phyloP scores from a whole-genome alignment of 2,113 vertebrate genomes.

The Numenius arquata region DNA sequence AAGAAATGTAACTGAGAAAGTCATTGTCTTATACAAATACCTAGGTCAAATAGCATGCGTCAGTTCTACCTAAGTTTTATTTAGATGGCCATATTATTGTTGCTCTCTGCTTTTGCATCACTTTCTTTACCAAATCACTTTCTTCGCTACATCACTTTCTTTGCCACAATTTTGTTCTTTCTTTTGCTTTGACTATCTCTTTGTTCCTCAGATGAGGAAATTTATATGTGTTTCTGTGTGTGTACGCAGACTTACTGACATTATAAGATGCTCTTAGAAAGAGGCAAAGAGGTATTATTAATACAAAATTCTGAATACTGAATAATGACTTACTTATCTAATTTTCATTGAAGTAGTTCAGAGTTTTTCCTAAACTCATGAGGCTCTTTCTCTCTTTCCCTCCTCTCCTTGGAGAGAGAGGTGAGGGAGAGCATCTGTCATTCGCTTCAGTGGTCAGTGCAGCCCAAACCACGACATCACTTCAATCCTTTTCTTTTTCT shows the following conservation, averaged over 20 bases:
- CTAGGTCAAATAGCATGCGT: neutral
- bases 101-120: neutral
- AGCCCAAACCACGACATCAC: neutral
- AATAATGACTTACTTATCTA: neutral
- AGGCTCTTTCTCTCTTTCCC: neutral
- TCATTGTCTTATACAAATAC: neutral
- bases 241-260: neutral
- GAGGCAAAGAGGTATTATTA: neutral
- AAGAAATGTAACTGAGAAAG: neutral
- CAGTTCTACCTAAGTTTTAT: neutral
- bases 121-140: too few relatives aligned
- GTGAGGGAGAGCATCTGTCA: neutral
- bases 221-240: neutral
- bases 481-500: neutral
- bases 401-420: too few relatives aligned
- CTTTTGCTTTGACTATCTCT: neutral
- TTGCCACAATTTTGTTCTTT: neutral
- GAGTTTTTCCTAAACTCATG: neutral
- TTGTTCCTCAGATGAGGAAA: neutral
- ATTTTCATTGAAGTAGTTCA: neutral
- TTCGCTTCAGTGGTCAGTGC: neutral
- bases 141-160: neutral
- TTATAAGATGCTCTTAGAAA: neutral
- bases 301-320: neutral
- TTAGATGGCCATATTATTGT: neutral